Percentiles rank a stretch among this genome's conserved stretches.
phyloP scores from a whole-genome alignment of 1,140 invertebrate species.

The Drosophila simulans region DNA sequence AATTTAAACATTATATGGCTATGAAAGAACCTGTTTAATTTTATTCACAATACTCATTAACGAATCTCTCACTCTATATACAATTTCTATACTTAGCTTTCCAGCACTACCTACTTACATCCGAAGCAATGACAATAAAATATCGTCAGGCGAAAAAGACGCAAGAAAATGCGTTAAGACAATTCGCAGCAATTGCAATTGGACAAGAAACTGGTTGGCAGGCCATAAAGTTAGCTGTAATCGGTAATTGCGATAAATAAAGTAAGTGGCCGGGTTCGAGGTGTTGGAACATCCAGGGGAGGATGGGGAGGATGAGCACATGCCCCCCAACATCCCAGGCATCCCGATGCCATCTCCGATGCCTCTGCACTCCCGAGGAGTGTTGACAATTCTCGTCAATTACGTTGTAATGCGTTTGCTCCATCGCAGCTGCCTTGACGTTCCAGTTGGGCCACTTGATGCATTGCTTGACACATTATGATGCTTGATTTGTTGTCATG shows the following conservation, averaged over 20 bases:
- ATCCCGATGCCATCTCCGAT: not conserved
- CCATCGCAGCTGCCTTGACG: constrained; percentile 24
- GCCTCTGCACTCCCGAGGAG: constrained; percentile 28
- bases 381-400: constrained; percentile 82
- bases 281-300: constrained; percentile 13
- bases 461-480: constrained; percentile 82
- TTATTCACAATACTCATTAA: too few species aligned
- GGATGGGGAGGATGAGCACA: not conserved
- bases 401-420: constrained; percentile 77
- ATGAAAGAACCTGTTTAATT: not conserved
- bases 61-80: not conserved
- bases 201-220: constrained; percentile 42
- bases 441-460: constrained; percentile 68
- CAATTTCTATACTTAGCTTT: not conserved
- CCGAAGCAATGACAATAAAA: constrained; percentile 43
- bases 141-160: constrained; percentile 22
- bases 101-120: not conserved
- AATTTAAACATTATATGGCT: too few species aligned
- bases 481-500: constrained; percentile 82
- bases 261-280: constrained; percentile 38
- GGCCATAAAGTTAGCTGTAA: constrained; percentile 58
- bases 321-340: not conserved
- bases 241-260: constrained; percentile 70
- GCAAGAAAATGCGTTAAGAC: constrained; percentile 60
- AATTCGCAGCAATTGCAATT: constrained; percentile 57